Percentiles rank a stretch among this genome's conserved stretches.
These are phyloP conservation scores for Enteromius mattozi DNA, from an alignment of 2,797 vertebrate genomes.

Conservation along the genomic window DNA sequence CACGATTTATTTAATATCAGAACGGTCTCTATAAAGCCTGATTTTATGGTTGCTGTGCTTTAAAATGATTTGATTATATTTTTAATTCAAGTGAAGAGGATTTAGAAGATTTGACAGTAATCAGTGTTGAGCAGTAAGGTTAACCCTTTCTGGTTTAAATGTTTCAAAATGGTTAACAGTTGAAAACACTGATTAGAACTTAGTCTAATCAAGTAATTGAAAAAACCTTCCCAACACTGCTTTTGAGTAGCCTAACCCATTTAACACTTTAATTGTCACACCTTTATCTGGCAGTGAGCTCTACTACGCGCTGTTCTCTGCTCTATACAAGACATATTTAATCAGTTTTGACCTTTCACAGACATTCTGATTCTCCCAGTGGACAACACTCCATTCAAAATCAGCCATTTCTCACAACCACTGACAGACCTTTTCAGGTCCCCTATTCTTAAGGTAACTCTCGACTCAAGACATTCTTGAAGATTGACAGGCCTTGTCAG, in stretches of 20 bases:
- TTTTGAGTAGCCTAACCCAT: neutral
- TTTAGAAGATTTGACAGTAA: neutral
- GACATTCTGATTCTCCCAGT: neutral
- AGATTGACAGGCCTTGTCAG: conserved; percentile 20
- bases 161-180: neutral
- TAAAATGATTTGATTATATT: neutral
- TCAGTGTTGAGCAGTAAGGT: neutral
- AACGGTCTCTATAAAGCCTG: neutral
- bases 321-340: neutral
- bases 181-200: neutral
- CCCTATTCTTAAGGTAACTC: conserved; percentile 14
- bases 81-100: neutral
- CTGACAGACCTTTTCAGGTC: conserved; percentile 31
- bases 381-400: conserved; percentile 25
- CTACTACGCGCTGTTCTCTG: neutral
- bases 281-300: neutral
- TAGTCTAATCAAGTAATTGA: neutral
- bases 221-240: neutral
- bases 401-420: neutral
- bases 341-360: conserved; percentile 38
- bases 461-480: neutral
- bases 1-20: neutral
- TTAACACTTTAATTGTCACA: neutral
- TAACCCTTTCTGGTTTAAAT: neutral
- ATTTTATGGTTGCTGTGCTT: neutral